These are phyloP conservation scores for Drosophila multiciliata DNA, from an alignment of 2,888 invertebrate species.

Conservation along the genomic window DNA sequence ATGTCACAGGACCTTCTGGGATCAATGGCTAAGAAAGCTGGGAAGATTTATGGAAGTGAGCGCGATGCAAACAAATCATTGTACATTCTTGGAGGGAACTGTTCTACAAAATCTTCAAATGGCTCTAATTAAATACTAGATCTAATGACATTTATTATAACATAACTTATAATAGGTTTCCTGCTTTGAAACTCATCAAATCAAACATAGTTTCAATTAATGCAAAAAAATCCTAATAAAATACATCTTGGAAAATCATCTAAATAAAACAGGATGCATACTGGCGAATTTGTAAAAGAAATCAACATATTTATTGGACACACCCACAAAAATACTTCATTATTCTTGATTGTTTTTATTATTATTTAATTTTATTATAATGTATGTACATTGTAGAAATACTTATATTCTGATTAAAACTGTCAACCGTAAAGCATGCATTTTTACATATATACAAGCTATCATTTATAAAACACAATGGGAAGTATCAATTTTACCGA, in stretches of 20 bases:
- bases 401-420: constrained; percentile 26
- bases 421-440: constrained; percentile 18
- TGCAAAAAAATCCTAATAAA: constrained; percentile 64
- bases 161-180: constrained; percentile 47
- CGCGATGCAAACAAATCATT: constrained; percentile 84
- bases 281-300: constrained; percentile 32
- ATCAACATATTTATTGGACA: constrained; percentile 16
- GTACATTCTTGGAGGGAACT: constrained; percentile 82
- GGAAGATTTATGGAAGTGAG: constrained; percentile 98
- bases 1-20: constrained; percentile 97
- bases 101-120: constrained; percentile 79
- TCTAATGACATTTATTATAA: constrained; percentile 47
- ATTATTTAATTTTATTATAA: constrained; percentile 21
- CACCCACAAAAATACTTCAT: constrained; percentile 16
- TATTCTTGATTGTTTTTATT: constrained; percentile 19
- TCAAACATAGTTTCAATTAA: constrained; percentile 52
- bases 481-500: constrained; percentile 28
- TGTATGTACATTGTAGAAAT: constrained; percentile 21
- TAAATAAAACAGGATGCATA: constrained; percentile 16
- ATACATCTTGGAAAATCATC: constrained; percentile 57
- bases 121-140: constrained; percentile 74
- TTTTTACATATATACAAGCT: constrained; percentile 13
- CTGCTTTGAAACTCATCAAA: constrained; percentile 57
- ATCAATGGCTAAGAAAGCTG: constrained; percentile 99
- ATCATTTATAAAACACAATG: constrained; percentile 13